Evolutionary conservation across 1,140 invertebrate species (phyloP), one percentile per base, ranked within the genome.

Genomic region (Littorina saxatilis): DNA sequence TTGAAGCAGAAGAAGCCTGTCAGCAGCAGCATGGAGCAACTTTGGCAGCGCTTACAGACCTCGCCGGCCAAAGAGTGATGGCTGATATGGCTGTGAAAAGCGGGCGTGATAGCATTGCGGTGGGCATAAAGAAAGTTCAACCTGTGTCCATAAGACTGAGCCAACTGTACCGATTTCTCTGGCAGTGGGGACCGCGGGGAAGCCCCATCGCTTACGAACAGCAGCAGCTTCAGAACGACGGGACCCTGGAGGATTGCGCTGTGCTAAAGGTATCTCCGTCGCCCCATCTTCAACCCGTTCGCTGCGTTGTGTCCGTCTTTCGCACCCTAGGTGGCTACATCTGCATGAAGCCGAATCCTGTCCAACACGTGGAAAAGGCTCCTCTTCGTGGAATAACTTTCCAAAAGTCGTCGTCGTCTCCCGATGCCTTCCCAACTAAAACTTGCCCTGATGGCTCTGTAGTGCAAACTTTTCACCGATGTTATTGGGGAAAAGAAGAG

Each of bases 181-280:
- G 74, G 74, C 74, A 76, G 32, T 76, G 74, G 74, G 74, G 74
- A 55, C 27, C 20, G 1, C 39, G 39, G n/a, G 75, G 75, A n/a
- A 78, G 75, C 17, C 52, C 75, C 52, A 78, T 78, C 0, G 75
- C 52, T 23, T 78, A 63, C 58, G n/a, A 40, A 23, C 75, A 47
- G 39, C 15, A 27, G 35, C 11, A 40, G 35, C 50, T 63, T 0
- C 75, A 78, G 58, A 63, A 43, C 27, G 37, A 27, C 5, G 75
- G 75, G 23, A 0, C 20, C 2, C 35, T 40, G 9, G 0, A 40
- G 32, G 75, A 78, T 58, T 78, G 75, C 27, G 75, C 75, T 40
- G 9, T 27, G 17, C 75, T 78, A 0, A 4, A 20, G 0, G 39
- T 55, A 27, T n/a, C 20, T 23, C 32, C 52, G 20, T 0, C 0